Conservation (phyloP, 2,888 invertebrate genomes). For the Galerucella calmariensis region DNA sequence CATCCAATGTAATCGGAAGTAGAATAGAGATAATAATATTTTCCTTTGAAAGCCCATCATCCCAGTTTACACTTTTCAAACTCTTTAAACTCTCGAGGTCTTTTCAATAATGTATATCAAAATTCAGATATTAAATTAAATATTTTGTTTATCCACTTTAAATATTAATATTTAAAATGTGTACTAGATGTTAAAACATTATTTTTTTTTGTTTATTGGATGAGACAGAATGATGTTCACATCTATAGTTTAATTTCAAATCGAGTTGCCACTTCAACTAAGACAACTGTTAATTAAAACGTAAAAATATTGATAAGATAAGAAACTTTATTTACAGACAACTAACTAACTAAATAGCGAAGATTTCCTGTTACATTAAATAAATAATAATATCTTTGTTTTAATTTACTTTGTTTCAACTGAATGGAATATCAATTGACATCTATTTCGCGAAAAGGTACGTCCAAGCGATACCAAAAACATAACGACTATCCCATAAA, state of each 20-base stretch:
- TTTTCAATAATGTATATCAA: too few species aligned
- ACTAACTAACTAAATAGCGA: neutral
- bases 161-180: too few species aligned
- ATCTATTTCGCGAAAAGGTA: too few species aligned
- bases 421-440: neutral
- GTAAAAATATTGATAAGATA: constrained; percentile 5
- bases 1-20: too few species aligned
- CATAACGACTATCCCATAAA: too few species aligned
- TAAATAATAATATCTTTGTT: neutral
- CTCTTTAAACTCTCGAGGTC: too few species aligned
- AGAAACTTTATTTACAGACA: constrained; percentile 1
- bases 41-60: too few species aligned
- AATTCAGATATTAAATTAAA: too few species aligned
- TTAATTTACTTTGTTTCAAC: neutral
- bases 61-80: too few species aligned
- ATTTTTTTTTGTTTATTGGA: neutral
- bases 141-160: too few species aligned
- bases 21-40: too few species aligned
- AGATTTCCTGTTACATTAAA: neutral
- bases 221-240: neutral
- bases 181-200: neutral
- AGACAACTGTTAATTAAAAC: neutral
- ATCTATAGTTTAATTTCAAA: neutral
- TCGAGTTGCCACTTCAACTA: neutral
- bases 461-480: too few species aligned